A percentile compares a stretch with the other conserved stretches of the same genome.
Evolutionary conservation across 1,140 invertebrate genomes (phyloP).

Genomic region (Brachionus calyciflorus): DNA sequence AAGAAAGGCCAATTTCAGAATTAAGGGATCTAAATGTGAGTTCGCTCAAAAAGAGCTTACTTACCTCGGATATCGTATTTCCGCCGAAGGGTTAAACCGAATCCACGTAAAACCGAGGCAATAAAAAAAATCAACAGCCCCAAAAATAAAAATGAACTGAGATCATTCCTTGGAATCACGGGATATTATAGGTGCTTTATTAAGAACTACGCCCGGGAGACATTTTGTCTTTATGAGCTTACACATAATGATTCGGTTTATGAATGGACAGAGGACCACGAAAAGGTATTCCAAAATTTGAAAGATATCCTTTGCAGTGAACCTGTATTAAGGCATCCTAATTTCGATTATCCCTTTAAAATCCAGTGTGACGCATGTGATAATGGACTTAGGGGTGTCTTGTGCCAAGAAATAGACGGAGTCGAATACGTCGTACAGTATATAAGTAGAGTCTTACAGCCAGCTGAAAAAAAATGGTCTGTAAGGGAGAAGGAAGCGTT

Average conservation of each 20-base stretch:
- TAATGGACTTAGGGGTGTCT: constrained; percentile 50
- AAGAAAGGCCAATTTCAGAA: constrained; percentile 55
- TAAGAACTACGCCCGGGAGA: constrained; percentile 48
- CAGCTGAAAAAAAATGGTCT: constrained; percentile 50
- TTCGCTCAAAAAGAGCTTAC: constrained; percentile 56
- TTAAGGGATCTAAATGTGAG: constrained; percentile 60
- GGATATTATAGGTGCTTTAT: constrained; percentile 49
- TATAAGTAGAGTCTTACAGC: constrained; percentile 48
- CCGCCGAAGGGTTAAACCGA: constrained; percentile 38
- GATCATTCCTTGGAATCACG: constrained; percentile 48
- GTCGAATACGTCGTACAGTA: constrained; percentile 50
- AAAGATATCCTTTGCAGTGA: constrained; percentile 47
- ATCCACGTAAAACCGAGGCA: constrained; percentile 23
- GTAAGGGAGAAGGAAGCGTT: constrained; percentile 50
- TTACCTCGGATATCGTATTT: constrained; percentile 55
- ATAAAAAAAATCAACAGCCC: constrained; percentile 47
- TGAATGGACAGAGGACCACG: constrained; percentile 47
- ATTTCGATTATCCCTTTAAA: constrained; percentile 48
- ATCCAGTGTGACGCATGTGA: constrained; percentile 51
- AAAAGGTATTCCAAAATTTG: constrained; percentile 48
- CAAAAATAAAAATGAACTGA: constrained; percentile 46
- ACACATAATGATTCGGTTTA: constrained; percentile 47
- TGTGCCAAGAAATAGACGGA: constrained; percentile 51
- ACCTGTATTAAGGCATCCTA: constrained; percentile 49
- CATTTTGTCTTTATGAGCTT: constrained; percentile 48